Evolutionary conservation across 23 tunicate genomes (phyloP), one percentile per base, ranked within the genome.

Genomic region (Styela clava): DNA sequence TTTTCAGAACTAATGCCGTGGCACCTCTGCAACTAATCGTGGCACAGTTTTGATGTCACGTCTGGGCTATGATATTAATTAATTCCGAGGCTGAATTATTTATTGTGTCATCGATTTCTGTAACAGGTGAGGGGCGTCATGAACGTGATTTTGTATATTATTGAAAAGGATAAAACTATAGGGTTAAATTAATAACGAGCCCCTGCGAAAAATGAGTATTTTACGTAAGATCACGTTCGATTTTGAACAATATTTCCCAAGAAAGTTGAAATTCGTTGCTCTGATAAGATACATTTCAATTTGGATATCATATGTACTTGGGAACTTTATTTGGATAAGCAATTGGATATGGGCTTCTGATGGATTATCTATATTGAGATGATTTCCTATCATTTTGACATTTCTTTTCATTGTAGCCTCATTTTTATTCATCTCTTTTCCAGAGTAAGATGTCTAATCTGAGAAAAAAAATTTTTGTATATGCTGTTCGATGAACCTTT

Each of bases 21-120:
- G 56, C 56, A 44, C 56, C 56, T 44, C 12, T 44, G 12, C 12
- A 44, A 12, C 56, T 44, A 44, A 44, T 44, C 56, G 56, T 44
- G 56, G 56, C 56, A 44, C 12, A 12, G 56, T 5, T 44, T 44
- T 44, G 56, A 44, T 44, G 56, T 44, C 56, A 44, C 56, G 56
- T 44, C 56, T 44, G 56, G 64, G 16, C 36, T 33, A n/a, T 73
- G 78, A 16, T 52, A 76, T 27, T 76, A 76, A 76, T 76, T 76
- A 44, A 23, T 0, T 52, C 24, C 64, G 21, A 1, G 37, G 30
- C 65, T 76, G 2, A 76, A 76, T 76, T 24, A 76, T 76, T 76
- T 76, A 76, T 76, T 23, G 65, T 21, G 27, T 21, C 52, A 76
- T 76, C 81, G 65, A 76, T 76, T 33, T 52, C 63, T 24, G 37